phyloP scores from a whole-genome alignment of 2,113 vertebrate genomes.

The Psammodynastes pulverulentus region DNA sequence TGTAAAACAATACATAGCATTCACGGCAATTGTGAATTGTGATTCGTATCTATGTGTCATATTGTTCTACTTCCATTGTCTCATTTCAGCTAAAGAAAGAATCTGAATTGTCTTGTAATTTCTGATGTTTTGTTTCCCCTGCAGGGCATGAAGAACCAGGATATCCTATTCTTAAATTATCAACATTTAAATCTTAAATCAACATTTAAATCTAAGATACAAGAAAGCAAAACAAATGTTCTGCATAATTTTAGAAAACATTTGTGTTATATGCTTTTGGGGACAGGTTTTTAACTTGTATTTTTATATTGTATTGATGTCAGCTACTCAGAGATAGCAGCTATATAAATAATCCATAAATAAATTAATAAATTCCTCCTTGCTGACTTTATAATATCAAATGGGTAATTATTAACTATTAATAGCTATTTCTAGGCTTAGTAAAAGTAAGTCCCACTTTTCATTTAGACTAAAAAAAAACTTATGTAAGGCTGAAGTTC shows the following conservation, averaged over 20 bases:
- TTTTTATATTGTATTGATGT: not conserved
- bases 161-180: constrained; percentile 18
- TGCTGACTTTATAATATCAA: constrained; percentile 33
- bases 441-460: constrained; percentile 21
- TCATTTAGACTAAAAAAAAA: constrained; percentile 37
- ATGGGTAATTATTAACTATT: not conserved
- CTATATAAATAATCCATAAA: not conserved
- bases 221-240: constrained; percentile 28
- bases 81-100: constrained; percentile 38
- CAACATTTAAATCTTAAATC: constrained; percentile 31
- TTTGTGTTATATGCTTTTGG: not conserved
- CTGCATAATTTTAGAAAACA: not conserved
- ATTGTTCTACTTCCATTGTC: constrained; percentile 11
- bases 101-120: constrained; percentile 38
- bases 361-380: not conserved
- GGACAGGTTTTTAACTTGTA: not conserved
- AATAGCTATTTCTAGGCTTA: not conserved
- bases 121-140: constrained; percentile 28
- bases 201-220: constrained; percentile 29
- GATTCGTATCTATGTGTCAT: constrained; percentile 17
- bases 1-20: not conserved
- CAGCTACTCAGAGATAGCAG: not conserved
- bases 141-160: constrained; percentile 10
- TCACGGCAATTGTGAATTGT: not conserved
- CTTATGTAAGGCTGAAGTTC: not conserved